phyloP scores from a whole-genome alignment of 2,888 invertebrate genomes.

The Quadroppia sp. region DNA sequence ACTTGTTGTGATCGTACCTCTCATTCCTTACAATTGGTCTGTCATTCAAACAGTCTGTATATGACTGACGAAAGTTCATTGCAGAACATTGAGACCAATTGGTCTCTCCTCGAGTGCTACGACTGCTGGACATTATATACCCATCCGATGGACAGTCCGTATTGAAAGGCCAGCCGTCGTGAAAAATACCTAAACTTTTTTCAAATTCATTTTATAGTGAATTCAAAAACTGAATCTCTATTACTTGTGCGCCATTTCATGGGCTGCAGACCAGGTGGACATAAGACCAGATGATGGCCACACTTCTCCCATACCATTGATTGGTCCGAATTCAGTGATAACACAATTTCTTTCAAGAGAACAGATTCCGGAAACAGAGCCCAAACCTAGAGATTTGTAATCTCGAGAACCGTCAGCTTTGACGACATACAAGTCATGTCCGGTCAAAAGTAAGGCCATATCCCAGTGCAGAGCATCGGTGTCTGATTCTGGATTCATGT shows the following conservation, averaged over 20 bases:
- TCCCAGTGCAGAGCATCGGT: slow-evolving; percentile 72
- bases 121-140: slow-evolving; percentile 74
- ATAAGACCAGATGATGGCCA: slow-evolving; percentile 80
- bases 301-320: slow-evolving; percentile 67
- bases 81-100: slow-evolving; percentile 73
- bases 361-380: slow-evolving; percentile 74
- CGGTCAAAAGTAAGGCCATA: slow-evolving; percentile 70
- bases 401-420: slow-evolving; percentile 60
- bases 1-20: slow-evolving; percentile 61
- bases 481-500: slow-evolving; percentile 64
- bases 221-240: neutral
- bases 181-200: slow-evolving; percentile 68
- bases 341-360: slow-evolving; percentile 68
- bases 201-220: neutral
- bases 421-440: slow-evolving; percentile 69
- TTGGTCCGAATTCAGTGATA: slow-evolving; percentile 68
- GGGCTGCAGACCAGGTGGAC: slow-evolving; percentile 73
- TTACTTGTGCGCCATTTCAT: slow-evolving; percentile 73
- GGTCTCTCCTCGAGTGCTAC: slow-evolving; percentile 71
- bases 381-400: slow-evolving; percentile 71
- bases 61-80: slow-evolving; percentile 60
- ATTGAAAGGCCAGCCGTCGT: slow-evolving; percentile 67
- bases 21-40: slow-evolving; percentile 36
- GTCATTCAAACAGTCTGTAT: slow-evolving; percentile 49
- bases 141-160: slow-evolving; percentile 66